phyloP scores from a whole-genome alignment of 2,113 vertebrate genomes.

The Microcebus griseorufus region DNA sequence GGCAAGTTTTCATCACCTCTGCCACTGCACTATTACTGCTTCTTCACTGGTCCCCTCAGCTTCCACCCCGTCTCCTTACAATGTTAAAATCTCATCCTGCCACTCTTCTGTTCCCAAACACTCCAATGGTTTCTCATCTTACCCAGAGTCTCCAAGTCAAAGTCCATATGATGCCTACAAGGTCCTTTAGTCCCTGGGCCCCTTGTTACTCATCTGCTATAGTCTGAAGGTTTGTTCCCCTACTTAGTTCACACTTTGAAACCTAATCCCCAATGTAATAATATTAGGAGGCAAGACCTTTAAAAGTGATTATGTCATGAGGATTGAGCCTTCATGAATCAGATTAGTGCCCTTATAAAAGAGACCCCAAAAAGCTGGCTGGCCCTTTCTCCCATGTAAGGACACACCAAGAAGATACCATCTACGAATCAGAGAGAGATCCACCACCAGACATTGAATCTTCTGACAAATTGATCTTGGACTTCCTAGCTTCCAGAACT shows the following conservation, averaged over 20 bases:
- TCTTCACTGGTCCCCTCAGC: not conserved
- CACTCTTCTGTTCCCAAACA: not conserved
- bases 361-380: no score
- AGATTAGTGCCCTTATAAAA: no score
- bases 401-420: no score
- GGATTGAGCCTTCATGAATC: no score
- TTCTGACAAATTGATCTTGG: no score
- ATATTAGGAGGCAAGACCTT: not conserved
- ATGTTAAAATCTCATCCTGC: not conserved
- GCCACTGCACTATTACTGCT: not conserved
- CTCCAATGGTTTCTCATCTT: not conserved
- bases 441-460: no score
- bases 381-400: no score
- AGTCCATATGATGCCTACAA: accelerated
- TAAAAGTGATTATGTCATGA: no score
- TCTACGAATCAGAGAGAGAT: no score
- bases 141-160: not conserved
- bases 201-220: no score
- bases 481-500: no score
- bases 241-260: not conserved
- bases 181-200: not conserved
- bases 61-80: not conserved
- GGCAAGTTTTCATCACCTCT: not conserved
- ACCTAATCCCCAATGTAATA: not conserved
- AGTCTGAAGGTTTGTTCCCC: not conserved